A percentile compares a stretch with the other conserved stretches of the same genome.
phyloP scores from a whole-genome alignment of 2,888 invertebrate genomes.

The Elmis aenea region DNA sequence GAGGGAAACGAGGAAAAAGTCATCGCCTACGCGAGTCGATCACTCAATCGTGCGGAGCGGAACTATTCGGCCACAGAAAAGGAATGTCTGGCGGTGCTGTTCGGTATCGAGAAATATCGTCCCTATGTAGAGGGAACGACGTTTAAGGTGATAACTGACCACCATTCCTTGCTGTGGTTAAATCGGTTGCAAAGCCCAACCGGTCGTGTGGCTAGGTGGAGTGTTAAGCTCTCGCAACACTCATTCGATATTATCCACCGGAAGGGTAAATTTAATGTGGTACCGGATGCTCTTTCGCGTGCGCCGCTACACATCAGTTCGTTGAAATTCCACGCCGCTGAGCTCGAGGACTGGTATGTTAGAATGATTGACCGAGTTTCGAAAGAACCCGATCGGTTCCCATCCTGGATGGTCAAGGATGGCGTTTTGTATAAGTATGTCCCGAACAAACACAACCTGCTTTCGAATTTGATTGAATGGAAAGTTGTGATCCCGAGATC shows the following conservation, averaged over 20 bases:
- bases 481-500: constrained; percentile 21
- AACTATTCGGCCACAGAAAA: constrained; percentile 15
- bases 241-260: constrained; percentile 15
- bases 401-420: constrained; percentile 12
- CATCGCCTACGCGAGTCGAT: constrained; percentile 12
- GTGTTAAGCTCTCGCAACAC: constrained; percentile 11
- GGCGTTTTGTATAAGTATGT: constrained; percentile 13
- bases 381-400: constrained; percentile 11
- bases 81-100: too few relatives aligned
- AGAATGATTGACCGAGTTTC: constrained; percentile 5
- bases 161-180: constrained; percentile 22
- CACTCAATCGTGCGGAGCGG: constrained; percentile 10
- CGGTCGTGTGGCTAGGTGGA: constrained; percentile 25
- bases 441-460: not conserved
- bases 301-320: too few relatives aligned
- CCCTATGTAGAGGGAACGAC: constrained; percentile 13
- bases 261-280: constrained; percentile 11
- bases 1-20: constrained; percentile 6
- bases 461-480: constrained; percentile 10
- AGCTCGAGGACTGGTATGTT: too few relatives aligned
- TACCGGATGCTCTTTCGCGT: constrained; percentile 7
- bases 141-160: constrained; percentile 28
- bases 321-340: too few relatives aligned
- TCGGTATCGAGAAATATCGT: constrained; percentile 11
- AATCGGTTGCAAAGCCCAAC: constrained; percentile 12